Percentiles rank a stretch among this genome's conserved stretches.
These are phyloP conservation scores for Onychorhynchus coronatus DNA, from an alignment of 2,113 vertebrate genomes.

Conservation along the genomic window DNA sequence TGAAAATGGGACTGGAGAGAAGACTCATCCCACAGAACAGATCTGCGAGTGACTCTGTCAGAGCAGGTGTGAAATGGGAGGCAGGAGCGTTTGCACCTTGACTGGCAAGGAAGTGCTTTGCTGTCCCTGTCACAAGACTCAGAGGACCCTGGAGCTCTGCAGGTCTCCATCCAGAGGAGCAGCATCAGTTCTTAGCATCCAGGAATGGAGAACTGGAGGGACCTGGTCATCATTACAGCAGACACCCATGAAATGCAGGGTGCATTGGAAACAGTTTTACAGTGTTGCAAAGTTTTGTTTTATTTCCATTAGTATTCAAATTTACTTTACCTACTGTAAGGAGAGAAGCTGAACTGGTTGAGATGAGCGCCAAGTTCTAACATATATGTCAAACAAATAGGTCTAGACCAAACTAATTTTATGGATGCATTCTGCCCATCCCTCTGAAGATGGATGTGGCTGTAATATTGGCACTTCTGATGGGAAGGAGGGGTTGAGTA, in stretches of 20 bases:
- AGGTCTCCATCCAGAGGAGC: background rate
- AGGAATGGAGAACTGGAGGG: background rate
- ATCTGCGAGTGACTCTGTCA: background rate
- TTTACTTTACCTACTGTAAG: background rate
- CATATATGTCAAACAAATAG: background rate
- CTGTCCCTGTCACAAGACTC: background rate
- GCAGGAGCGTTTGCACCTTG: background rate
- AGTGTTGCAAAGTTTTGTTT: background rate
- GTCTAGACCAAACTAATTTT: background rate
- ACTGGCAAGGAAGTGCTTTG: background rate
- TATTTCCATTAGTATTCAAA: background rate
- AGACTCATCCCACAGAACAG: background rate
- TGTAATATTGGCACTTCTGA: background rate
- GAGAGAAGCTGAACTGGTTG: background rate
- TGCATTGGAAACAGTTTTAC: background rate
- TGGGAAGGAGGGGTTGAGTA: background rate
- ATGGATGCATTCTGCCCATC: background rate
- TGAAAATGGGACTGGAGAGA: background rate
- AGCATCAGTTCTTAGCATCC: background rate
- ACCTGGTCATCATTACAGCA: background rate
- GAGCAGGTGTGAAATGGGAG: background rate
- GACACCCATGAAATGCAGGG: background rate
- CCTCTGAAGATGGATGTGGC: background rate
- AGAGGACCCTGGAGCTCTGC: background rate
- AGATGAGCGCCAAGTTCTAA: background rate